Conservation (phyloP, 2,888 invertebrate genomes). For the Syrphus vitripennis region DNA sequence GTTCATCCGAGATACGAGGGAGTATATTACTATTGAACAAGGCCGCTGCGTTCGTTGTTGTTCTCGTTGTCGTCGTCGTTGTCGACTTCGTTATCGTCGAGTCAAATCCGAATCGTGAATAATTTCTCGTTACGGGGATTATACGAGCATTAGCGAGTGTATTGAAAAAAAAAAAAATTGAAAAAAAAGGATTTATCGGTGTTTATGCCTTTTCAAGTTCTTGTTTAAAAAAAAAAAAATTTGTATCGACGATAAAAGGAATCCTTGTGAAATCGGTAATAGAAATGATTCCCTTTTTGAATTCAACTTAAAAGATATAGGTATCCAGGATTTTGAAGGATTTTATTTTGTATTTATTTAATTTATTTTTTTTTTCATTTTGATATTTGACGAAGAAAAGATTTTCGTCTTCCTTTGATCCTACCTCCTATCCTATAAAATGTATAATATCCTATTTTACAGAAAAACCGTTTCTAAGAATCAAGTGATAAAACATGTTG, state of each 20-base stretch:
- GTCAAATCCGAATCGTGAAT: slow-evolving; percentile 18
- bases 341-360: not conserved
- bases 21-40: not conserved
- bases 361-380: not conserved
- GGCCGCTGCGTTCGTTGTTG: not conserved
- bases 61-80: not conserved
- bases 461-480: not conserved
- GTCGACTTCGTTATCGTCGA: not conserved
- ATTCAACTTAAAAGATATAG: not conserved
- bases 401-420: not conserved
- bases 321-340: not conserved
- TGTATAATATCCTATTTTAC: not conserved
- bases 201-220: not conserved
- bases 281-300: slow-evolving; percentile 18
- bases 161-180: not conserved
- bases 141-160: not conserved
- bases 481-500: not conserved
- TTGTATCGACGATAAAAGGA: not conserved
- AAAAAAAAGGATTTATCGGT: not conserved
- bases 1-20: slow-evolving; percentile 66
- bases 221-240: not conserved
- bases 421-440: too few relatives aligned
- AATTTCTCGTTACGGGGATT: slow-evolving; percentile 17
- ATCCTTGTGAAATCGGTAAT: slow-evolving; percentile 56
- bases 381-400: not conserved